Percentiles rank a stretch among this genome's conserved stretches.
Evolutionary conservation across 2,888 invertebrate species (phyloP).

Genomic region (Ypsolopha scabrella): DNA sequence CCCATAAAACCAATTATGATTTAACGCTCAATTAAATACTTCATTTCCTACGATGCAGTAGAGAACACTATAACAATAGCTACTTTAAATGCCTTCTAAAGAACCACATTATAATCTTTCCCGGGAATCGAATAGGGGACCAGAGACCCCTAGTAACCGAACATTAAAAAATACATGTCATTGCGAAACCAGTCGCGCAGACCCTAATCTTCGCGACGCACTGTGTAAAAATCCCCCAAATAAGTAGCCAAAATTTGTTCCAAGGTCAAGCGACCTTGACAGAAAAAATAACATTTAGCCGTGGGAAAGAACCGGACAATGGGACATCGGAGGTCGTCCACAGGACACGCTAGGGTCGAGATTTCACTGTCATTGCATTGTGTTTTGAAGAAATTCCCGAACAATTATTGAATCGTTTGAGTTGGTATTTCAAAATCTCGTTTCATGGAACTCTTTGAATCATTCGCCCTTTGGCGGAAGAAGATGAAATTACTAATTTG

Average conservation of each 20-base stretch:
- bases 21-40: not conserved
- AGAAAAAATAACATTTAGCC: slow-evolving; percentile 8
- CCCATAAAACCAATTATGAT: not conserved
- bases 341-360: slow-evolving; percentile 2
- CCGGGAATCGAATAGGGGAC: no score
- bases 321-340: slow-evolving; percentile 2
- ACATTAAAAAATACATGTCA: no score
- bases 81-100: no score
- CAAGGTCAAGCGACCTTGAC: slow-evolving; percentile 21
- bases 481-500: no score
- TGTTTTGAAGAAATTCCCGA: not conserved
- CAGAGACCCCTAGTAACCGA: no score
- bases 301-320: slow-evolving; percentile 9
- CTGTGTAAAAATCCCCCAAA: not conserved
- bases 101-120: no score
- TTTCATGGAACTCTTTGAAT: no score
- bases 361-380: not conserved
- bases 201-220: not conserved
- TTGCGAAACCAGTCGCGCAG: no score
- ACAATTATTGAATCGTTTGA: not conserved
- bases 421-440: no score
- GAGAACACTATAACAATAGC: no score
- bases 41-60: slow-evolving; percentile 1
- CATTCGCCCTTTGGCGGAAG: no score
- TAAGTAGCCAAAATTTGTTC: not conserved